These are phyloP conservation scores for Heliopora coerulea DNA, from an alignment of 92 coral and sea anemone species.

Conservation along the genomic window DNA sequence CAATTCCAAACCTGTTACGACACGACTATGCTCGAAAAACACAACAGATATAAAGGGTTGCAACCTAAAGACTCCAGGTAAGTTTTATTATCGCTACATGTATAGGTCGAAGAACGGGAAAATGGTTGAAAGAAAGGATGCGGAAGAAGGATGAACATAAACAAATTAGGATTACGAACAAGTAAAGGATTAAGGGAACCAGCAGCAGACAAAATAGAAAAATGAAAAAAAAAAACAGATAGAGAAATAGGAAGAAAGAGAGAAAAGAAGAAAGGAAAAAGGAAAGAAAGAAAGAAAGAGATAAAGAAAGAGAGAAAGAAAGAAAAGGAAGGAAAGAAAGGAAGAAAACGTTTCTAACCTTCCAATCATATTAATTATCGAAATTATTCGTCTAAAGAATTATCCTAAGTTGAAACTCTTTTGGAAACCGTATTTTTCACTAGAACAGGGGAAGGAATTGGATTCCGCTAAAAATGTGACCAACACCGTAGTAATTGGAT, in stretches of 20 bases:
- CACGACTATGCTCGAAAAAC: not conserved
- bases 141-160: not conserved
- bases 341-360: too few species aligned
- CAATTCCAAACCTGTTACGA: not conserved
- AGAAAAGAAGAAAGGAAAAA: conserved; percentile 7
- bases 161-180: not conserved
- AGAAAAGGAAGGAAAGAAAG: not conserved
- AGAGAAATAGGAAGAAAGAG: conserved; percentile 1
- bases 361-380: too few species aligned
- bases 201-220: not conserved
- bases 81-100: too few species aligned
- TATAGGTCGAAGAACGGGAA: too few species aligned
- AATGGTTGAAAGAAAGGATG: conserved; percentile 58
- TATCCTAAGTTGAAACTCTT: too few species aligned
- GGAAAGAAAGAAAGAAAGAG: conserved; percentile 1
- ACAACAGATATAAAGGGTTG: not conserved
- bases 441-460: too few species aligned
- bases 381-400: too few species aligned
- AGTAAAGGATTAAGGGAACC: not conserved
- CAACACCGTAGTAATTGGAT: too few species aligned
- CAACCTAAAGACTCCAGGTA: not conserved
- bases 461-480: too few species aligned
- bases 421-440: too few species aligned
- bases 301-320: not conserved
- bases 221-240: not conserved